Percentiles rank a stretch among this genome's conserved stretches.
These are phyloP conservation scores for Patagioenas fasciata DNA, from an alignment of 2,113 vertebrate genomes.

Conservation along the genomic window DNA sequence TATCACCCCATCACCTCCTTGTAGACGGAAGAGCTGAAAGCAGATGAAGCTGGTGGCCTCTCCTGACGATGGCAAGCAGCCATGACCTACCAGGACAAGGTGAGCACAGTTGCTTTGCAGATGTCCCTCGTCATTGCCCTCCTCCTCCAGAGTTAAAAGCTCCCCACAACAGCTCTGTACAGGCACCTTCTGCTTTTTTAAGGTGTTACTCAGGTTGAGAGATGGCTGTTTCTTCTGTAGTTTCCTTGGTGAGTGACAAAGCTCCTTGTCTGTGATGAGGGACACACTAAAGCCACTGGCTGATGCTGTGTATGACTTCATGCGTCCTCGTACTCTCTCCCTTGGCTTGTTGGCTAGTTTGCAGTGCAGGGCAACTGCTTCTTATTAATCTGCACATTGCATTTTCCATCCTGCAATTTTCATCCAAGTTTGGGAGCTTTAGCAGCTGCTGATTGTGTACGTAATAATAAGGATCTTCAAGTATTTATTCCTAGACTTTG, in stretches of 20 bases:
- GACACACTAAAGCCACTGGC: neutral
- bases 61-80: neutral
- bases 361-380: neutral
- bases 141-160: neutral
- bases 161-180: neutral
- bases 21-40: neutral
- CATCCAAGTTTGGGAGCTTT: neutral
- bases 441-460: neutral
- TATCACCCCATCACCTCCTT: neutral
- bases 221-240: neutral
- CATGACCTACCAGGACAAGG: neutral
- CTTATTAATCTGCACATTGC: neutral
- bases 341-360: neutral
- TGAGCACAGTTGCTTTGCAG: neutral
- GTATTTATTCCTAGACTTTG: neutral
- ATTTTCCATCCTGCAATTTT: neutral
- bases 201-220: neutral
- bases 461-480: neutral
- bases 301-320: neutral
- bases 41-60: neutral
- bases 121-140: neutral
- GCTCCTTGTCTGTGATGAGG: neutral
- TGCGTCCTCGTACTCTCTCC: neutral
- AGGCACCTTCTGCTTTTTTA: neutral
- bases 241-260: neutral